phyloP scores from a whole-genome alignment of 2,797 vertebrate species.

The Notoglanidium macrostoma region DNA sequence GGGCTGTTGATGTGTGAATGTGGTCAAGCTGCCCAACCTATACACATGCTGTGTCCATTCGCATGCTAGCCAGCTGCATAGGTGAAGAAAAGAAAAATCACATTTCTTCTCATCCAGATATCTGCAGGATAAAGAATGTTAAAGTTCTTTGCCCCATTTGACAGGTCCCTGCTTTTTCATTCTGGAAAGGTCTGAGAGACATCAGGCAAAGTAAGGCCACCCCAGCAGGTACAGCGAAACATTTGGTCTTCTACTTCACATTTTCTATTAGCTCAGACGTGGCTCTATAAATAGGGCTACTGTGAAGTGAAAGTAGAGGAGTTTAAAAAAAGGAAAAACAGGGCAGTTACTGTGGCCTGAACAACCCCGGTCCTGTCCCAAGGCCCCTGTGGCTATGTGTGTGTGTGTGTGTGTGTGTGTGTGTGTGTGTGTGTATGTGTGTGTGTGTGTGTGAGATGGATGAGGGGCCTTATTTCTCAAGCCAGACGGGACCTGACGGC shows the following conservation, averaged over 20 bases:
- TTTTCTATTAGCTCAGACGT: slow-evolving; percentile 55
- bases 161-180: slow-evolving; percentile 10
- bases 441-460: slow-evolving; percentile 34
- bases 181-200: slow-evolving; percentile 6
- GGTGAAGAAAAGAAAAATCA: not conserved
- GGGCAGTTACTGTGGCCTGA: slow-evolving; percentile 43
- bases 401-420: slow-evolving; percentile 25
- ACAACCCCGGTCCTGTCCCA: slow-evolving; percentile 46
- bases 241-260: slow-evolving; percentile 41
- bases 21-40: not conserved
- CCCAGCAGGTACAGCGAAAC: slow-evolving; percentile 19
- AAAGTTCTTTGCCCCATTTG: not conserved
- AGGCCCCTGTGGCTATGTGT: slow-evolving; percentile 29
- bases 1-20: not conserved
- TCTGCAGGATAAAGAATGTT: not conserved
- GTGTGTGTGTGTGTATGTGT: slow-evolving; percentile 19
- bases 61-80: not conserved
- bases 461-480: slow-evolving; percentile 49
- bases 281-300: slow-evolving; percentile 51
- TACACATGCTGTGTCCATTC: not conserved
- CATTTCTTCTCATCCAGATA: not conserved
- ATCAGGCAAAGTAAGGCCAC: slow-evolving; percentile 29
- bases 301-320: slow-evolving; percentile 38
- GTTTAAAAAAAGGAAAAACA: slow-evolving; percentile 43
- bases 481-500: slow-evolving; percentile 46